A percentile compares a stretch with the other conserved stretches of the same genome.
Evolutionary conservation across 1,140 invertebrate genomes (phyloP).

Genomic region (Drosophila subpulchrella): DNA sequence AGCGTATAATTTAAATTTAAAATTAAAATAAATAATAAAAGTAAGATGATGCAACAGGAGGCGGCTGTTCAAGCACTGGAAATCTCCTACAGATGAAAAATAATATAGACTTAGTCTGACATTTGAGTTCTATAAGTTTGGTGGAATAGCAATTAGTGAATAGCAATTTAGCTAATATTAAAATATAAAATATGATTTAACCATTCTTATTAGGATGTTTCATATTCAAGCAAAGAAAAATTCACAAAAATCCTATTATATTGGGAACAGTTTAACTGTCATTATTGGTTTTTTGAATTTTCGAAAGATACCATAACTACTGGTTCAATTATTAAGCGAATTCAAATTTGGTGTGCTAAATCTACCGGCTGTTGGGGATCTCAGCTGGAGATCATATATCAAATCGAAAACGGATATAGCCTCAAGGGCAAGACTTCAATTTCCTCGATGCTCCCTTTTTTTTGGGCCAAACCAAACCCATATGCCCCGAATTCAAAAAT

Average conservation of each 20-base stretch:
- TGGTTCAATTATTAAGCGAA: conserved; percentile 13
- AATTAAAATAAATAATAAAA: conserved; percentile 76
- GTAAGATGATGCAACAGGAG: conserved; percentile 12
- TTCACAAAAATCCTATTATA: too few relatives aligned
- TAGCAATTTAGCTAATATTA: too few relatives aligned
- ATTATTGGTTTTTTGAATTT: background rate
- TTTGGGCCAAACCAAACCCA: conserved; percentile 8
- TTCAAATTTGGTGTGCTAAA: conserved; percentile 5
- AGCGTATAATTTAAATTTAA: conserved; percentile 76
- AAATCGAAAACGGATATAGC: conserved; percentile 12
- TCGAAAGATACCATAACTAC: background rate
- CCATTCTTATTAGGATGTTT: too few relatives aligned
- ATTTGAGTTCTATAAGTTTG: too few relatives aligned
- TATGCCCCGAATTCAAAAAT: conserved; percentile 24
- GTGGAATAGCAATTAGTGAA: too few relatives aligned
- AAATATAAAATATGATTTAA: too few relatives aligned
- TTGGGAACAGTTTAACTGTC: too few relatives aligned
- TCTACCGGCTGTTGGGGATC: conserved; percentile 3
- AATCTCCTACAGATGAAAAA: conserved; percentile 14
- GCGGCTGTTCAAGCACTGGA: background rate
- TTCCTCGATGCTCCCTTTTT: conserved; percentile 14
- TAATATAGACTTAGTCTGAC: background rate
- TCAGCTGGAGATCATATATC: conserved; percentile 16
- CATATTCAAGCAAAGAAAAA: too few relatives aligned
- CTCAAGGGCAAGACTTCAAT: conserved; percentile 21